A percentile compares a stretch with the other conserved stretches of the same genome.
phyloP scores from a whole-genome alignment of 1,140 invertebrate genomes.

The Caenorhabditis tropicalis region DNA sequence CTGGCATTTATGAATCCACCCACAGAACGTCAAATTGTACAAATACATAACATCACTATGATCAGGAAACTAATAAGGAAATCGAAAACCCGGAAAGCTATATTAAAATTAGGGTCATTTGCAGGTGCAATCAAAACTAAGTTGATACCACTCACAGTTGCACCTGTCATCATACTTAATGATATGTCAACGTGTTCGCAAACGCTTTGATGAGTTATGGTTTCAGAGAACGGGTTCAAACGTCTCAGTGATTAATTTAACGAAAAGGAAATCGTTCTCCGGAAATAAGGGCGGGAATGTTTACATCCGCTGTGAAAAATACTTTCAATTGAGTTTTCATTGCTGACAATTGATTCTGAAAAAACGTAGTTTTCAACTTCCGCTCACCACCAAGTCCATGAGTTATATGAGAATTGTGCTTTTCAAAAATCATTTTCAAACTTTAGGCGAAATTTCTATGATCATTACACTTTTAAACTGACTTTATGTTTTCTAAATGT shows the following conservation, averaged over 20 bases:
- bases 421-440: too few species aligned
- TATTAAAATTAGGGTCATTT: background rate
- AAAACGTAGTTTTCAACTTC: too few species aligned
- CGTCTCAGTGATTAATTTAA: background rate
- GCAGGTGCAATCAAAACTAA: background rate
- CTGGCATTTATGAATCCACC: background rate
- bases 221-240: background rate
- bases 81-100: background rate
- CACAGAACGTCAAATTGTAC: background rate
- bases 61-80: background rate
- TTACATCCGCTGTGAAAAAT: background rate
- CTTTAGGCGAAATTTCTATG: too few species aligned
- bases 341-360: background rate
- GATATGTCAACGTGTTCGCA: constrained; percentile 3
- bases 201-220: background rate
- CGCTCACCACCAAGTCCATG: too few species aligned
- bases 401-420: too few species aligned
- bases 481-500: background rate
- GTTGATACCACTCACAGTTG: background rate
- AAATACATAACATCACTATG: background rate
- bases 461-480: too few species aligned
- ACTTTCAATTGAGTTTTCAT: background rate
- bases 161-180: background rate
- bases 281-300: constrained; percentile 19
- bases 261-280: background rate